Evolutionary conservation across 1,140 invertebrate species (phyloP), one percentile per base, ranked within the genome.

Genomic region (Chironomus tepperi): DNA sequence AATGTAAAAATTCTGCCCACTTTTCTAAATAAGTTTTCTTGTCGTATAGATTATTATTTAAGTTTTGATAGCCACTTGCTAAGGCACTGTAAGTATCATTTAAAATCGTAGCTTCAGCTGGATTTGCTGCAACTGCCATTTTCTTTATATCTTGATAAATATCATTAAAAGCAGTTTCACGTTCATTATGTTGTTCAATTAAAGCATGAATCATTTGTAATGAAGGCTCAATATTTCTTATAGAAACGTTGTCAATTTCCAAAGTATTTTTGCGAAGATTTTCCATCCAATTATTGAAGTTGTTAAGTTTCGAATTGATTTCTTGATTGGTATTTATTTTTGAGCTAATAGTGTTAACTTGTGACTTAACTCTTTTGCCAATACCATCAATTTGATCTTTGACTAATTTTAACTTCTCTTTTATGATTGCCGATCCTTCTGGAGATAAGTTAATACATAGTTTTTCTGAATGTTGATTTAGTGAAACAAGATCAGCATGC

Each of bases 221-320:
- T 67, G 88, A 88, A 0, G 88, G 86, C 76, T 93, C 91, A 2
- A 96, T 88, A 79, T 92, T 89, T 77, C 93, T 91, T 1, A 91
- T 85, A 79, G 89, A 88, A 15, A 96, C 88, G 79, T 94, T 92
- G 81, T 91, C 90, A 73, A 93, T 88, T 77, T 92, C 89, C 65
- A 89, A 88, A 18, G 93, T 87, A 77, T 91, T 90, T 18, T 87
- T 84, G 77, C 89, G 86, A 70, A 95, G 85, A 74, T 90, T 87
- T 67, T 90, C 90, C 82, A 97, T 88, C 93, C 93, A 96, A 73
- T 90, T 91, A 73, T 91, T 89, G 79, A 97, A 93, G 76, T 91
- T 89, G 10, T 89, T 86, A 72, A 97, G 84, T 79, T 92, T 91
- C 21, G 89, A 88, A 77, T 93, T 88, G 77, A 96, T 93, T 80